phyloP scores from a whole-genome alignment of 1,140 invertebrate genomes.

The Drosophila oshimai region DNA sequence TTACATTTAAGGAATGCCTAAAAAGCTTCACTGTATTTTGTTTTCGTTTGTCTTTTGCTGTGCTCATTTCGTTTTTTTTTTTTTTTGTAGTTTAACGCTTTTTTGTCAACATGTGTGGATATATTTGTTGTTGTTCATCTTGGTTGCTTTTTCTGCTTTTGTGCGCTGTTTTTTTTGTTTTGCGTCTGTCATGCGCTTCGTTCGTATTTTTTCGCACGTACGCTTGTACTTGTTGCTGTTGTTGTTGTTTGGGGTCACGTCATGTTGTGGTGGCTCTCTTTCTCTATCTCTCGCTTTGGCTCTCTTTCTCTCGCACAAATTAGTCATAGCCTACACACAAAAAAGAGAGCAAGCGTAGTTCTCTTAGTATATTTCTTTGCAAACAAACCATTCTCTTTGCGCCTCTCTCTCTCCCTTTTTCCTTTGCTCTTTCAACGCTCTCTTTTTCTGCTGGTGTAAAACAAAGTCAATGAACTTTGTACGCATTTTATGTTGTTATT shows the following conservation, averaged over 20 bases:
- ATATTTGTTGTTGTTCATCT: constrained; percentile 30
- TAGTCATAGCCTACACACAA: constrained; percentile 50
- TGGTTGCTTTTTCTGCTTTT: constrained; percentile 2
- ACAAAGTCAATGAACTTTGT: constrained; percentile 80
- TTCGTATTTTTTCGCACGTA: constrained; percentile 66
- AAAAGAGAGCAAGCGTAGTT: not conserved
- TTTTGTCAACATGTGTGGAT: constrained; percentile 46
- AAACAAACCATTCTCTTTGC: constrained; percentile 37
- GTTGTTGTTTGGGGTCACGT: constrained; percentile 75
- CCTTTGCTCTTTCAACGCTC: not conserved
- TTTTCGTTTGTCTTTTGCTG: constrained; percentile 41
- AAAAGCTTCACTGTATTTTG: constrained; percentile 2
- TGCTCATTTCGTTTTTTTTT: constrained; percentile 44
- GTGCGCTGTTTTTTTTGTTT: constrained; percentile 12
- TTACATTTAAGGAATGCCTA: too few species aligned
- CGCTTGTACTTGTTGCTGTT: constrained; percentile 77
- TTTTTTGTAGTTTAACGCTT: too few species aligned
- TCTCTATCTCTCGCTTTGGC: constrained; percentile 1
- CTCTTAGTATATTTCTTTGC: constrained; percentile 12
- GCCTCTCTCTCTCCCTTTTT: not conserved
- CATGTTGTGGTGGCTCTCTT: constrained; percentile 30
- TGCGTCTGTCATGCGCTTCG: constrained; percentile 63
- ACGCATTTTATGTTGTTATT: constrained; percentile 63
- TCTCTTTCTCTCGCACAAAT: constrained; percentile 24
- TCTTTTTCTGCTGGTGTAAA: constrained; percentile 45